phyloP scores from a whole-genome alignment of 2,797 vertebrate species.

The Micropoecilia bifurca region DNA sequence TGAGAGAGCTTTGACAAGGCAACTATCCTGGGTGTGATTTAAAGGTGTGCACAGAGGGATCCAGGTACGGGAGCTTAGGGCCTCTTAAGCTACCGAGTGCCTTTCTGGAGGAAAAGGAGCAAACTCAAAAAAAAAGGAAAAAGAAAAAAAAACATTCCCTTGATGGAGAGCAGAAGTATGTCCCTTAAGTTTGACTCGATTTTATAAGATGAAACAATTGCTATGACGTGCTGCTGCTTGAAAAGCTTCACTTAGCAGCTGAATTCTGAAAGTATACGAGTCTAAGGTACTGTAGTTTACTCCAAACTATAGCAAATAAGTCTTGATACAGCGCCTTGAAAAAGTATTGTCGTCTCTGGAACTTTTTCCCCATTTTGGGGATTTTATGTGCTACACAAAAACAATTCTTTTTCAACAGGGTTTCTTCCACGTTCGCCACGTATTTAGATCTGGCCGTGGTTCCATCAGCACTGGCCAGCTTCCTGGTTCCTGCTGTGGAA shows the following conservation, averaged over 20 bases:
- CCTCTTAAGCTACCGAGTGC: slow-evolving; percentile 78
- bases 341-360: neutral
- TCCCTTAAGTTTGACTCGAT: slow-evolving; percentile 75
- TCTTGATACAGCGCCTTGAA: neutral
- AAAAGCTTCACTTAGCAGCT: slow-evolving; percentile 56
- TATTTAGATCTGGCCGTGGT: neutral
- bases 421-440: neutral
- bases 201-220: slow-evolving; percentile 66
- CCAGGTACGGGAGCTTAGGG: slow-evolving; percentile 79
- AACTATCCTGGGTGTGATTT: slow-evolving; percentile 83
- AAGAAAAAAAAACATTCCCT: slow-evolving; percentile 54
- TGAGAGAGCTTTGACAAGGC: slow-evolving; percentile 81
- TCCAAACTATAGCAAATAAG: slow-evolving; percentile 25
- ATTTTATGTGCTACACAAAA: neutral
- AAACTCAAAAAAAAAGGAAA: slow-evolving; percentile 36
- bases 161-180: slow-evolving; percentile 63
- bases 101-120: slow-evolving; percentile 72
- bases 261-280: slow-evolving; percentile 44
- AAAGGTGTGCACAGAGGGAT: slow-evolving; percentile 81
- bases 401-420: neutral
- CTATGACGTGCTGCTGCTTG: slow-evolving; percentile 45
- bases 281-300: slow-evolving; percentile 31
- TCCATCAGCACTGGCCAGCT: neutral
- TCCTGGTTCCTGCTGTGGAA: neutral
- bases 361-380: neutral